These are phyloP conservation scores for Rhaphigaster nebulosa DNA, from an alignment of 2,888 invertebrate species.

Conservation along the genomic window DNA sequence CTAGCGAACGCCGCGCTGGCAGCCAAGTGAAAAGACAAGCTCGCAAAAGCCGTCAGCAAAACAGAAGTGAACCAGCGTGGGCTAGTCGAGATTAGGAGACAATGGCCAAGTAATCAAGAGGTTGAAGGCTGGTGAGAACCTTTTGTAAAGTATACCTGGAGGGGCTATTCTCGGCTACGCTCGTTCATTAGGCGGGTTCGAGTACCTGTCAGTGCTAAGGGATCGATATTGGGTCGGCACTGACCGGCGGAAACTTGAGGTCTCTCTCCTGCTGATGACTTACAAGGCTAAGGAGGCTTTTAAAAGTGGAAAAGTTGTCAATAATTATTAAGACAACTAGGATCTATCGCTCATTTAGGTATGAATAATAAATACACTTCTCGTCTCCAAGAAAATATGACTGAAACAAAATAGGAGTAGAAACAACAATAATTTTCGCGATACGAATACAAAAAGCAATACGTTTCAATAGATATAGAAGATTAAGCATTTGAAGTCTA, in stretches of 20 bases:
- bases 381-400: no score
- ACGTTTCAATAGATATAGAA: no score
- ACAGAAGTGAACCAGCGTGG: constrained; percentile 40
- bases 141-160: constrained; percentile 27
- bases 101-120: constrained; percentile 31
- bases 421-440: no score
- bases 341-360: not conserved
- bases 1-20: not conserved
- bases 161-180: not conserved
- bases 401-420: no score
- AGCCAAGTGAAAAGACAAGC: constrained; percentile 43
- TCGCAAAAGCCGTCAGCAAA: constrained; percentile 13
- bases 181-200: constrained; percentile 34
- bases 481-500: no score
- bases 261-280: not conserved
- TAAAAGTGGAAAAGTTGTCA: not conserved
- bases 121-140: constrained; percentile 1
- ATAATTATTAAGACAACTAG: not conserved
- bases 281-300: not conserved
- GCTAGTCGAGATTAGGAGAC: constrained; percentile 21
- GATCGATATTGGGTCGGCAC: not conserved
- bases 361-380: no score
- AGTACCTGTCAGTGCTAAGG: not conserved
- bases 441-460: no score
- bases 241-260: not conserved